phyloP scores from a whole-genome alignment of 2,113 vertebrate genomes.

The Stegostoma tigrinum region DNA sequence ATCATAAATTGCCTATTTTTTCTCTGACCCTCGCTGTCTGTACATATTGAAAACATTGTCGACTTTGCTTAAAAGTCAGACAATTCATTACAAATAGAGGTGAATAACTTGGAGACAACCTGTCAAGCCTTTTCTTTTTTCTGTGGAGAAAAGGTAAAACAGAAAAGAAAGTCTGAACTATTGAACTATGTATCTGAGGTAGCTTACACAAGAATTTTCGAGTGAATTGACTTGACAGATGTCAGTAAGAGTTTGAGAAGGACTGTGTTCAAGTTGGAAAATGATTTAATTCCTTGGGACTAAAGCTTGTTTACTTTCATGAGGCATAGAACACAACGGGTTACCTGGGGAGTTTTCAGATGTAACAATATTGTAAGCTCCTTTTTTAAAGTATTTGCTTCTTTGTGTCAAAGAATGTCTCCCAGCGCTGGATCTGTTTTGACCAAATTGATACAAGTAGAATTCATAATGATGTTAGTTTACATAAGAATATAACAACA shows the following conservation, averaged over 20 bases:
- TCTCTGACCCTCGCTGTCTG: background rate
- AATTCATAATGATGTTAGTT: background rate
- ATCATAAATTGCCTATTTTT: background rate
- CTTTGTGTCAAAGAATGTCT: background rate
- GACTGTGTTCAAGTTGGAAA: background rate
- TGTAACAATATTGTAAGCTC: background rate
- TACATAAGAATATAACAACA: background rate
- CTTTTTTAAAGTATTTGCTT: background rate
- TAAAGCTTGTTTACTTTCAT: background rate
- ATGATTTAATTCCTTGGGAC: background rate
- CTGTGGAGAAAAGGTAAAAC: background rate
- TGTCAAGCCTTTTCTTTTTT: background rate
- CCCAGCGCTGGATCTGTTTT: background rate
- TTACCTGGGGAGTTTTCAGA: background rate
- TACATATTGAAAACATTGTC: background rate
- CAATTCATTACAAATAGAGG: background rate
- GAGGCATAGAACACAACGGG: background rate
- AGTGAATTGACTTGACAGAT: conserved; percentile 8
- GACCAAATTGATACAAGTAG: background rate
- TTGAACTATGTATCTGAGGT: background rate
- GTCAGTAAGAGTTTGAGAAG: background rate
- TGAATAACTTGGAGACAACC: background rate
- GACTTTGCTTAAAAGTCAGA: background rate
- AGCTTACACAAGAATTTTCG: background rate
- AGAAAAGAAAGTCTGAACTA: background rate